Conservation (phyloP, 2,113 vertebrate species). For the Corythornis madagascariensis region DNA sequence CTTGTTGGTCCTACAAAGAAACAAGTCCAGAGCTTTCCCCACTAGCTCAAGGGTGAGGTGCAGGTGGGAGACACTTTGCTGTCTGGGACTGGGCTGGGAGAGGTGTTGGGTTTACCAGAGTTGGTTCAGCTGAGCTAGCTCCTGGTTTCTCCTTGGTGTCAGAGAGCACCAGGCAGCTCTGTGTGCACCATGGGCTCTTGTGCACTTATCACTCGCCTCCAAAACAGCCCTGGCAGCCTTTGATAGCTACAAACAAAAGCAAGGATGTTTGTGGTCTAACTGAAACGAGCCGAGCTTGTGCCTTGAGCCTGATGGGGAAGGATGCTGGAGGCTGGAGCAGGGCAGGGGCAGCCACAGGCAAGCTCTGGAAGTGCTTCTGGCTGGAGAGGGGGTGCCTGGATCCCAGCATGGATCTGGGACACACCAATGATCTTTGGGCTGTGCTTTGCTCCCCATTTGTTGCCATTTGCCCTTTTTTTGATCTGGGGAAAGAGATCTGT, state of each 20-base stretch:
- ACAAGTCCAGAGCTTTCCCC: not conserved
- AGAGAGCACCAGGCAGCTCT: not conserved
- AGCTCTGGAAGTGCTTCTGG: rapidly evolving
- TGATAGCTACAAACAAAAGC: not conserved
- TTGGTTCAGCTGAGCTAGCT: not conserved
- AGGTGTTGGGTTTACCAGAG: not conserved
- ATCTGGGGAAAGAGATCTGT: not conserved
- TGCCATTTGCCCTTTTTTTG: not conserved
- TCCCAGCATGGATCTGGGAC: not conserved
- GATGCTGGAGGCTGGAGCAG: not conserved
- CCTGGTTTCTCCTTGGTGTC: not conserved
- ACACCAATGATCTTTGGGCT: rapidly evolving
- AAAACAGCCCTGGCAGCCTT: not conserved
- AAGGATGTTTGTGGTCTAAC: constrained; percentile 52
- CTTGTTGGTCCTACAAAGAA: not conserved
- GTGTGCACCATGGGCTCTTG: rapidly evolving
- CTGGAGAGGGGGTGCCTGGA: rapidly evolving
- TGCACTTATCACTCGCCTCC: not conserved
- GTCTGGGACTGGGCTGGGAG: constrained; percentile 27
- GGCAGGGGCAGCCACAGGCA: rapidly evolving
- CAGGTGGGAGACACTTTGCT: not conserved
- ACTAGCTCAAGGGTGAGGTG: not conserved
- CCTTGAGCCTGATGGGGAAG: not conserved
- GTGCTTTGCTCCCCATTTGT: rapidly evolving
- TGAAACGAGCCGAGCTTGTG: not conserved